phyloP scores from a whole-genome alignment of 2,888 invertebrate genomes.

The Epinotia ramella region DNA sequence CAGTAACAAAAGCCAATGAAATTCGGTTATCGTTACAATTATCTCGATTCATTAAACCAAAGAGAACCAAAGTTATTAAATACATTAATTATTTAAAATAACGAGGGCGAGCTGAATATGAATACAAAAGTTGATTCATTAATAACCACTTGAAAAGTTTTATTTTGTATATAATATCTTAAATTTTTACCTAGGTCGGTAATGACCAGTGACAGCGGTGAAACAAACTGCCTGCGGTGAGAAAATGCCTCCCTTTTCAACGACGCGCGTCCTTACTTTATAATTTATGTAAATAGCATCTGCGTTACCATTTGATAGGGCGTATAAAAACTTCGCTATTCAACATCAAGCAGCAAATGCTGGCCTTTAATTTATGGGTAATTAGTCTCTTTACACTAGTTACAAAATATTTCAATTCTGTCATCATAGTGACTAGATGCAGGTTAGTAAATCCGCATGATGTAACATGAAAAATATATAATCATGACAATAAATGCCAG shows the following conservation, averaged over 20 bases:
- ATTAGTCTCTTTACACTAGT: conserved; percentile 17
- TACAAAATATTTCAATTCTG: too few relatives aligned
- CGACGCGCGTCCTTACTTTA: conserved; percentile 64
- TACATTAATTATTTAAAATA: conserved; percentile 26
- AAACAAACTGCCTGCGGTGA: conserved; percentile 68
- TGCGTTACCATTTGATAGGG: conserved; percentile 46
- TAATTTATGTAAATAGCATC: conserved; percentile 68
- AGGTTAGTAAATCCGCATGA: background rate
- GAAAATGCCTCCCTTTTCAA: conserved; percentile 66
- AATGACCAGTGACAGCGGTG: conserved; percentile 71
- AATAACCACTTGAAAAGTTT: conserved; percentile 42
- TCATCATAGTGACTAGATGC: too few relatives aligned
- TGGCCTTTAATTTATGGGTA: conserved; percentile 13
- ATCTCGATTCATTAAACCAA: conserved; percentile 31
- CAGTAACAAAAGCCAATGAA: background rate
- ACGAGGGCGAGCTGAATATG: conserved; percentile 11
- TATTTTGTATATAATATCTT: conserved; percentile 54
- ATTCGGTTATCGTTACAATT: conserved; percentile 21
- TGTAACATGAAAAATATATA: background rate
- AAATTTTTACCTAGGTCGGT: conserved; percentile 58
- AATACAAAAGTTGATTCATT: conserved; percentile 39
- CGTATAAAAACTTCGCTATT: conserved; percentile 38
- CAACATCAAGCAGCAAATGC: conserved; percentile 10
- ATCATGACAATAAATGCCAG: background rate
- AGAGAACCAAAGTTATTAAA: conserved; percentile 29